Evolutionary conservation across 2,797 vertebrate genomes (phyloP).

Genomic region (Hozukius guyotensis): DNA sequence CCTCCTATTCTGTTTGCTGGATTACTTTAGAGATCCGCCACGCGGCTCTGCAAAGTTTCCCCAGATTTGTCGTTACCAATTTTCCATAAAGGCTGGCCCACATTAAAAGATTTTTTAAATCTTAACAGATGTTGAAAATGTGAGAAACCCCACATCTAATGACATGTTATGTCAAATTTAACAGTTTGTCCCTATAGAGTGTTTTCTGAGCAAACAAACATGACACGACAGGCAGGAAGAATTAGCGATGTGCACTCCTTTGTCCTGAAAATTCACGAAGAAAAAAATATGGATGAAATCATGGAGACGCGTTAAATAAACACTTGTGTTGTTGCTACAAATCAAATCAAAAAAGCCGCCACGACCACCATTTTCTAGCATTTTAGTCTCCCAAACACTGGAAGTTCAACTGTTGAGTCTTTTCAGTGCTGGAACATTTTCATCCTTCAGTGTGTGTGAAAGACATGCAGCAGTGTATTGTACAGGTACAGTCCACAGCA

Average conservation of each 20-base stretch:
- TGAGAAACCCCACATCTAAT: too few relatives aligned
- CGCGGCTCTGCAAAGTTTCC: constrained; percentile 2
- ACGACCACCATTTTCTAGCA: background rate
- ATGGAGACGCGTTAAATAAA: too few relatives aligned
- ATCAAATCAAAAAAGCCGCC: background rate
- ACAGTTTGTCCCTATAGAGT: too few relatives aligned
- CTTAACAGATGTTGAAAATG: too few relatives aligned
- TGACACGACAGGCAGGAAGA: rapidly evolving
- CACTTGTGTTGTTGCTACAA: too few relatives aligned
- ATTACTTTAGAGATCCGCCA: constrained; percentile 21
- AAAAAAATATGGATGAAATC: too few relatives aligned
- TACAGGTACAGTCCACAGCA: constrained; percentile 49
- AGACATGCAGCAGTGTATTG: constrained; percentile 43
- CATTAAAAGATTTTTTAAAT: rapidly evolving
- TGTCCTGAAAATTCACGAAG: too few relatives aligned
- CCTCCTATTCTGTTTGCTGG: constrained; percentile 42
- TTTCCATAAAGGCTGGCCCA: background rate
- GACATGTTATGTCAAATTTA: too few relatives aligned
- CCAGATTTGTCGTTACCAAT: background rate
- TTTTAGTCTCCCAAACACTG: background rate
- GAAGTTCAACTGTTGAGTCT: background rate
- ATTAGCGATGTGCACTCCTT: too few relatives aligned
- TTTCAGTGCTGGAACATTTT: constrained; percentile 20
- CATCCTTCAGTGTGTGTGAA: constrained; percentile 39
- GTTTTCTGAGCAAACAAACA: too few relatives aligned